Percentiles rank a stretch among this genome's conserved stretches.
Conservation (phyloP, 2,888 invertebrate genomes). For the Acleris sparsana region DNA sequence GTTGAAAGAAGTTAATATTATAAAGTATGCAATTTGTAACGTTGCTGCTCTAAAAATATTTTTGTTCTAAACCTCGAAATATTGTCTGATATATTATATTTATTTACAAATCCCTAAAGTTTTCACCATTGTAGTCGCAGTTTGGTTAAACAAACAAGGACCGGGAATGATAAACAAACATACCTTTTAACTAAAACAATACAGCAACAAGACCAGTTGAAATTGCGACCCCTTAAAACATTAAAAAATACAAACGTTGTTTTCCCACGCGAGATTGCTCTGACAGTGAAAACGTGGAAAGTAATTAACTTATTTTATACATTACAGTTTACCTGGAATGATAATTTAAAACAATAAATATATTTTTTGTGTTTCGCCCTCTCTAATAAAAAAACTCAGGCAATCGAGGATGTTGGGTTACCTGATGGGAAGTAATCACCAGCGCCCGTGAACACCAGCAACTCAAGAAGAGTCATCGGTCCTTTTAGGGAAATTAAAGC, state of each 20-base stretch:
- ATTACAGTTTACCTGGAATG: neutral
- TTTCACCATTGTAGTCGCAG: neutral
- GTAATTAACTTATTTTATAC: neutral
- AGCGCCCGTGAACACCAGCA: too few species aligned
- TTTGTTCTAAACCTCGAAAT: neutral
- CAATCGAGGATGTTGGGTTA: too few species aligned
- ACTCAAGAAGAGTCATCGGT: too few species aligned
- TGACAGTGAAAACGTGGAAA: neutral
- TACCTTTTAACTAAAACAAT: neutral
- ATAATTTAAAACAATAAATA: too few species aligned
- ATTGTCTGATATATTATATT: neutral
- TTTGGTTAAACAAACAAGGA: neutral
- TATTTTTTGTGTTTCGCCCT: too few species aligned
- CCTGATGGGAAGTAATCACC: too few species aligned
- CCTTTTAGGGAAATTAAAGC: too few species aligned
- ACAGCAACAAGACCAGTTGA: neutral
- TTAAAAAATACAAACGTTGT: constrained; percentile 11
- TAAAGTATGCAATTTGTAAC: neutral
- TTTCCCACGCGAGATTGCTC: neutral
- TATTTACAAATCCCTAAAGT: neutral
- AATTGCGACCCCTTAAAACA: neutral
- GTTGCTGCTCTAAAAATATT: neutral
- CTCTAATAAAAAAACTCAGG: too few species aligned
- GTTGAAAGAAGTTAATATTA: neutral
- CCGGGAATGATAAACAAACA: neutral